These are phyloP conservation scores for Pheosia gnoma DNA, from an alignment of 2,888 invertebrate genomes.

Conservation along the genomic window DNA sequence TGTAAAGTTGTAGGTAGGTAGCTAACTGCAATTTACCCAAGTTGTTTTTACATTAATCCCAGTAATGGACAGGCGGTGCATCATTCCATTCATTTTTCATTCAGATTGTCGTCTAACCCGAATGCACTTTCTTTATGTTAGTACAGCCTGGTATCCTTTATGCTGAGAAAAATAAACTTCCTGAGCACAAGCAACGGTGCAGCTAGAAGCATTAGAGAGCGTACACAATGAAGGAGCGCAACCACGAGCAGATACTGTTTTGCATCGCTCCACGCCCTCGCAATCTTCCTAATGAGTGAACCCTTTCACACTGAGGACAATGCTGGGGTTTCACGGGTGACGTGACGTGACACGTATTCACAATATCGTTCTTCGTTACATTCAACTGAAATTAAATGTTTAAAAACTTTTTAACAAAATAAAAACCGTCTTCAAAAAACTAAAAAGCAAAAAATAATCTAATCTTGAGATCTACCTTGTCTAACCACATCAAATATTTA, in stretches of 20 bases:
- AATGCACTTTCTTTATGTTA: constrained; percentile 68
- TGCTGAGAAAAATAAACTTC: constrained; percentile 66
- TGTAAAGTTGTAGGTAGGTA: not conserved
- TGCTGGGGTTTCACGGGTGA: constrained; percentile 79
- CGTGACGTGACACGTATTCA: constrained; percentile 78
- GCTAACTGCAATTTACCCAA: not conserved
- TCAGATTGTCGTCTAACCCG: constrained; percentile 61
- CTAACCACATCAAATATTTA: too few relatives aligned
- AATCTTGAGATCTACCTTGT: too few relatives aligned
- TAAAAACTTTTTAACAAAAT: constrained; percentile 24
- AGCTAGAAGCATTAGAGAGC: constrained; percentile 61
- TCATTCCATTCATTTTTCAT: constrained; percentile 57
- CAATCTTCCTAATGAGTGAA: constrained; percentile 84
- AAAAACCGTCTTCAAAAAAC: not conserved
- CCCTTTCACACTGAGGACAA: constrained; percentile 81
- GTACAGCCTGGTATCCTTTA: constrained; percentile 64
- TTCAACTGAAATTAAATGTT: constrained; percentile 59
- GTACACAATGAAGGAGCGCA: constrained; percentile 1
- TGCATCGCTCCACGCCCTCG: constrained; percentile 70
- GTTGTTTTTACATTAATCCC: constrained; percentile 50
- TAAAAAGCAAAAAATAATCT: too few relatives aligned
- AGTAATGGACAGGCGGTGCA: constrained; percentile 58
- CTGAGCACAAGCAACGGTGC: constrained; percentile 58
- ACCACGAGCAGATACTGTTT: constrained; percentile 63
- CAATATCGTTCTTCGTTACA: constrained; percentile 67